phyloP scores from a whole-genome alignment of 2,113 vertebrate genomes.

The Phylloscopus whistleri region DNA sequence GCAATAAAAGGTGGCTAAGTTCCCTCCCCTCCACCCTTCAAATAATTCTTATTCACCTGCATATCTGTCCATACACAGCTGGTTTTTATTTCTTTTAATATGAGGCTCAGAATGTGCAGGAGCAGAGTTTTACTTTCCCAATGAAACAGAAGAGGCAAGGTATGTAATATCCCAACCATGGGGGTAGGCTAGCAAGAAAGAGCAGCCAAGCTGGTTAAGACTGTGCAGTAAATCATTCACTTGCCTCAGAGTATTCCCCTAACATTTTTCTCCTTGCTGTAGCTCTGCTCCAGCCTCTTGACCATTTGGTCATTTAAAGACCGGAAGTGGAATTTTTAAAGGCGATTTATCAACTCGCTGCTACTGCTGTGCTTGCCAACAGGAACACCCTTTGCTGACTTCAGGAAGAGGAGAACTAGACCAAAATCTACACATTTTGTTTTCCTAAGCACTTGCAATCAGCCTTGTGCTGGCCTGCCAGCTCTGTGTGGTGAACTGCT shows the following conservation, averaged over 20 bases:
- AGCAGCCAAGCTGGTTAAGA: not conserved
- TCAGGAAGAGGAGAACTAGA: not conserved
- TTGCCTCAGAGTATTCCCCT: not conserved
- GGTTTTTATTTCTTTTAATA: not conserved
- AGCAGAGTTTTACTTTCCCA: not conserved
- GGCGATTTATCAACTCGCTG: not conserved
- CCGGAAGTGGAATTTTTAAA: not conserved
- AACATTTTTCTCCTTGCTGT: not conserved
- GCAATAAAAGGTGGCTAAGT: not conserved
- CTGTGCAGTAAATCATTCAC: not conserved
- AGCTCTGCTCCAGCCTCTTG: not conserved
- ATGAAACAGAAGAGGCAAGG: not conserved
- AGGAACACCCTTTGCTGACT: not conserved
- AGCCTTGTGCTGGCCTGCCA: not conserved
- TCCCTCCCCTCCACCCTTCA: not conserved
- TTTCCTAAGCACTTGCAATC: not conserved
- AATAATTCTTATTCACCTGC: not conserved
- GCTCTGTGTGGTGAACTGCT: not conserved
- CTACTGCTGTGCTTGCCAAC: not conserved
- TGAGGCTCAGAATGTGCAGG: not conserved
- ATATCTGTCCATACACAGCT: not conserved
- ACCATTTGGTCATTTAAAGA: not conserved
- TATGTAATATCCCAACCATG: accelerated
- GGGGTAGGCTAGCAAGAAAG: not conserved
- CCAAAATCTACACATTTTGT: not conserved